Evolutionary conservation across 2,113 vertebrate genomes (phyloP).

Genomic region (Hoplias malabaricus): DNA sequence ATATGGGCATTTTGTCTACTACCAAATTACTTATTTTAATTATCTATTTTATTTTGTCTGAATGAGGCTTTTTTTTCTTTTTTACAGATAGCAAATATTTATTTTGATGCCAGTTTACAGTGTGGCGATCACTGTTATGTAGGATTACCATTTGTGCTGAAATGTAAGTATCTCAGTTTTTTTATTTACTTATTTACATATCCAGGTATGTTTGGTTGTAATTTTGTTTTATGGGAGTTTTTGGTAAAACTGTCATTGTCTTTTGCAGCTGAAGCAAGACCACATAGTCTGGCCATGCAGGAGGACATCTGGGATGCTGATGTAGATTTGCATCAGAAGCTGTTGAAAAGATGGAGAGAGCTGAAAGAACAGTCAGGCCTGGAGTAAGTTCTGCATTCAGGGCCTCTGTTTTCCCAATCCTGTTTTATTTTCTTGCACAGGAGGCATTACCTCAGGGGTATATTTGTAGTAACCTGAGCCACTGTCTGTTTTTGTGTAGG

Average conservation of each 20-base stretch:
- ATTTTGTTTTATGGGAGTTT: not conserved
- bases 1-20: too few relatives aligned
- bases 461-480: constrained; percentile 27
- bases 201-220: not conserved
- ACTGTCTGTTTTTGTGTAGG: constrained; percentile 62
- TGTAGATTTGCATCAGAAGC: constrained; percentile 88
- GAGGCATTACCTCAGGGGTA: not conserved
- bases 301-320: constrained; percentile 92
- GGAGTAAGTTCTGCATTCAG: constrained; percentile 69
- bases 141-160: constrained; percentile 93
- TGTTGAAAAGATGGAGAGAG: constrained; percentile 86
- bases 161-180: constrained; percentile 80
- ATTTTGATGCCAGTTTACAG: constrained; percentile 93
- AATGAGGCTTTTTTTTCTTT: constrained; percentile 45
- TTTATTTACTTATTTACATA: not conserved
- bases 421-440: not conserved
- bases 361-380: constrained; percentile 82
- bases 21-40: not conserved
- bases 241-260: not conserved
- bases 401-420: not conserved
- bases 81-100: constrained; percentile 95
- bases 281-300: constrained; percentile 82
- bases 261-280: constrained; percentile 81
- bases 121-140: constrained; percentile 95
- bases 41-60: not conserved